Base-by-base conservation (phyloP, 1,140 invertebrate species). In the Tetramorium parvispinum region DNA sequence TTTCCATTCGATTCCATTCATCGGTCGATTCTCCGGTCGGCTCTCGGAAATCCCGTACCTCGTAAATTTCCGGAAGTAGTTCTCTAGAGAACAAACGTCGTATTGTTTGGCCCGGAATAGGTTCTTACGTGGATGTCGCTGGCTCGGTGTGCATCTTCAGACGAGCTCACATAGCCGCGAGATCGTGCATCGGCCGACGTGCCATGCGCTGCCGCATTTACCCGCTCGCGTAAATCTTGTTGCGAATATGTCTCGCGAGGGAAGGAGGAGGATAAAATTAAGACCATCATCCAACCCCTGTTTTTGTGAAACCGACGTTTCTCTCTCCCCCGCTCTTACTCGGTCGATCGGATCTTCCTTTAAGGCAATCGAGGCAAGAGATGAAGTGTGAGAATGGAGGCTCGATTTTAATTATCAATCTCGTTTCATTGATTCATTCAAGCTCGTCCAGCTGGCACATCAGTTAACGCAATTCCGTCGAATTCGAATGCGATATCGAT, bases 41-140 rank as follows among this genome's bases (percentile, higher is more conserved):
- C 75, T 79, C 59, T 63, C 73, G 77, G 32, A 59, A 76, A 87
- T 55, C 66, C 53, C 83, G 32, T 49, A 21, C 6, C 78, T 88
- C 86, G 86, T 88, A 87, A 88, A 88, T 88, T 87, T 66, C 40
- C 87, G 79, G 87, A 85, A 87, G 79, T 87, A 65, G 65, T 87
- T 78, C 77, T 70, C 78, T 37, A 37, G 71, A 85, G 86, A 87
- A 88, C 85, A 88, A 87, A 85, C 86, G 79, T 88, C 79, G 78
- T 88, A 88, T 88, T 85, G 87, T 88, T 87, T 85, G 87, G 78
- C 32, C 53, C 78, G 83, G 85, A 46, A 43, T 71, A 43, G 53
- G 32, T 65, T 46, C 43, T 83, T 83, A 75, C 68, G 55, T 24
- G 53, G 24, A 75, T 59, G 79, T 82, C 79, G 68, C n/a, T 83